Conservation (phyloP, 2,888 invertebrate species). For the Drosophila macrospina region DNA sequence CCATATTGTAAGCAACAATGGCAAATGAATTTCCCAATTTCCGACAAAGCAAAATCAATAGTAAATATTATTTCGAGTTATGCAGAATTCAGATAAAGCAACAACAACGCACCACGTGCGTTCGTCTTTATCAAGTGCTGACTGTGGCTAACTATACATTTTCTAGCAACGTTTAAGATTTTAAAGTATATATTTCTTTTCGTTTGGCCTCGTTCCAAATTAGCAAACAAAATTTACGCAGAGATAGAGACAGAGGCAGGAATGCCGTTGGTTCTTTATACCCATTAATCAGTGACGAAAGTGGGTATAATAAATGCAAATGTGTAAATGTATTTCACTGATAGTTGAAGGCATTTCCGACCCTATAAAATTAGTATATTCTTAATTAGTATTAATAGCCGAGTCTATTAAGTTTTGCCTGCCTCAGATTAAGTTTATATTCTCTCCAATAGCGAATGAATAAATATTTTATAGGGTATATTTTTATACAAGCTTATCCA, state of each 20-base stretch:
- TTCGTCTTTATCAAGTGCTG: constrained; percentile 34
- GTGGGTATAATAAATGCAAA: background rate
- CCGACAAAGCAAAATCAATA: constrained; percentile 28
- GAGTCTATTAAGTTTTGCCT: too few relatives aligned
- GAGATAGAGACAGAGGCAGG: constrained; percentile 22
- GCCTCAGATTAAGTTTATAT: too few relatives aligned
- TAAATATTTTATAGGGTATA: too few relatives aligned
- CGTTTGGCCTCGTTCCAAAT: constrained; percentile 71
- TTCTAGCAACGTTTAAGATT: constrained; percentile 37
- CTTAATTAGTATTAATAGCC: too few relatives aligned
- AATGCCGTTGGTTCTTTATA: background rate
- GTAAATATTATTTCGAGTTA: constrained; percentile 28
- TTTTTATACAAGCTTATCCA: too few relatives aligned
- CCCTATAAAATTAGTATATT: too few relatives aligned
- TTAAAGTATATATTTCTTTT: constrained; percentile 61
- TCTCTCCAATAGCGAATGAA: too few relatives aligned
- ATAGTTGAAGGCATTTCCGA: background rate
- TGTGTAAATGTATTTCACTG: background rate
- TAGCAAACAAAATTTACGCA: constrained; percentile 68
- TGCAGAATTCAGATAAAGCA: background rate
- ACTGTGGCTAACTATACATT: constrained; percentile 54
- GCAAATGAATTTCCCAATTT: constrained; percentile 27
- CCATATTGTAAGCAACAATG: constrained; percentile 39
- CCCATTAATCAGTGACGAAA: background rate
- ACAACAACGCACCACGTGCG: background rate